Base-by-base conservation (phyloP, 2,113 vertebrate genomes). In the Xenopus laevis region DNA sequence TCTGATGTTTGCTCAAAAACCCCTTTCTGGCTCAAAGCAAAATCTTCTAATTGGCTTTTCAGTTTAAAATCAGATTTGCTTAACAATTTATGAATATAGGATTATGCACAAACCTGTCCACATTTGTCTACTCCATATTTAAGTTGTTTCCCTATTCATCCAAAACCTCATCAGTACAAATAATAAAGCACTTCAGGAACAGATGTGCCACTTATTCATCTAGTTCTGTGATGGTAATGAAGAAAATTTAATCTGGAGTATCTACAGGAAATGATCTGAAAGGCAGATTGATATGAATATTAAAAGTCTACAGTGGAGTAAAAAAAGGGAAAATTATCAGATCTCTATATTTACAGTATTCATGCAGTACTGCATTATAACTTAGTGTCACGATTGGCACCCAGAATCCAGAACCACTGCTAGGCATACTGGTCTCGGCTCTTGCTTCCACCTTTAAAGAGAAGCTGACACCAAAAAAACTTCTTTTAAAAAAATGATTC, bases 191-290 rank as follows among this genome's bases (percentile, higher is more conserved):
- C 86, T 89, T 86, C 85, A 86, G 40, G 83, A 91, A 80, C 90
- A 92, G 91, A 91, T 93, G 91, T 83, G 85, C 84, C 83, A 88
- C 83, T 88, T 89, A 90, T 87, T 93, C 88, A 89, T 92, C 85
- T 82, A 84, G 83, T 85, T 89, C 84, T 85, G 53, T 85, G 84
- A 86, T 82, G 88, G 85, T 91, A 90, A 92, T 90, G 87, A 88
- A 83, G 86, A 85, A 82, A 87, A 88, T 90, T 84, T 88, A 87
- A 88, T 90, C 87, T 90, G 80, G 84, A 89, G 84, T 84, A 83
- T 82, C 84, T 86, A 2, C 84, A 84, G 83, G 84, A 88, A 86
- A 86, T 66, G 82, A 85, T 86, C 77, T 85, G 78, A 81, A 81
- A 87, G 86, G 83, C 86, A 89, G 88, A 87, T 83, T 87, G 90